Evolutionary conservation across 2,888 invertebrate genomes (phyloP), one percentile per base, ranked within the genome.

Genomic region (Ochlodes sylvanus): DNA sequence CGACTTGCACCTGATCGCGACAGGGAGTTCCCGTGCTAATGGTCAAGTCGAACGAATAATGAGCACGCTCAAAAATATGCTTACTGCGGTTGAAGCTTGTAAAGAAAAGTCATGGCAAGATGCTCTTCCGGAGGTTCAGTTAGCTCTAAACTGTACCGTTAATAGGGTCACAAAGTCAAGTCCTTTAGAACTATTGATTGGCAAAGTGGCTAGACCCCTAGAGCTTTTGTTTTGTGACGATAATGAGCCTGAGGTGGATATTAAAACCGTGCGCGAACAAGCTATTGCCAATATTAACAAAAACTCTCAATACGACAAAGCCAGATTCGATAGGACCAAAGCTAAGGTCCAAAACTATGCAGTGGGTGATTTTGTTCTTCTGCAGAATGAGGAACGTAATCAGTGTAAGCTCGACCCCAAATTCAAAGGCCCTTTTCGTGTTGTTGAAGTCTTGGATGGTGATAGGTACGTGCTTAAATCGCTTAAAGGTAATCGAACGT

Each of bases 301-400:
- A 38, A 38, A 38, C 38, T 38, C 47, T 47, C 47, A 47, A 47
- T 47, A 47, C 17, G 47, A 47, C n/a, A 47, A 47, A 9, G 17
- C n/a, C 7, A n/a, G 47, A 17, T 47, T 47, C 17, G 47, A 47
- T 47, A 47, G 47, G 7, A 47, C 47, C 15, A 47, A 47, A 17
- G 47, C 47, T 15, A 47, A 17, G 17, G 47, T 47, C 6, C 15
- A 47, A 15, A 47, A 17, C 15, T 47, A 15, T 47, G 3, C 15
- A 15, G 47, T 47, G 6, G 34, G 47, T 47, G 47, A 47, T 17
- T 47, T 47, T 47, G 47, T 47, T n/a, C 17, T 47, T 7, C 47
- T 47, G 5, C 47, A 47, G 9, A 47, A 47, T 47, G 47, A 47
- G 9, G 47, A 47, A 47, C 47, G 47, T 47, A 47, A 47, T 17